A percentile compares a stretch with the other conserved stretches of the same genome.
These are phyloP conservation scores for Pseudococcus longispinus DNA, from an alignment of 2,888 invertebrate species.

Conservation along the genomic window DNA sequence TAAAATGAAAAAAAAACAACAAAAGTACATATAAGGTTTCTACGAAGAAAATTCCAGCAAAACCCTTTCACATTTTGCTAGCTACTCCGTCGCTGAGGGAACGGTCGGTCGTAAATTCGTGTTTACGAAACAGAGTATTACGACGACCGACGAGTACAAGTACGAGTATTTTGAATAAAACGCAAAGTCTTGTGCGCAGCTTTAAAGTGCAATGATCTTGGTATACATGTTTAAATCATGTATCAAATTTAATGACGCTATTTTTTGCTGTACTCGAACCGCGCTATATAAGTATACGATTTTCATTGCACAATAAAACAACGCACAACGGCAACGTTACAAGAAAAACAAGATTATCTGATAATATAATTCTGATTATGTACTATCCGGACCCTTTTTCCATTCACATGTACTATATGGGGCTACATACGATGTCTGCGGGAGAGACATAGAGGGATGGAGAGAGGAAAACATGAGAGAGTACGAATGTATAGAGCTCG, in stretches of 20 bases:
- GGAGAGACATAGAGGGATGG: not conserved
- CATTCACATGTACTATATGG: not conserved
- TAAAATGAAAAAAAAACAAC: not conserved
- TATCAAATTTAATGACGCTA: slow-evolving; percentile 42
- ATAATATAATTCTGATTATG: slow-evolving; percentile 44
- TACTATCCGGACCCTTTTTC: not conserved
- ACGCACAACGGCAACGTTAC: slow-evolving; percentile 17
- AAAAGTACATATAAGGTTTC: not conserved
- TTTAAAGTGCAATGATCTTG: slow-evolving; percentile 36
- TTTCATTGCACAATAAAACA: slow-evolving; percentile 33
- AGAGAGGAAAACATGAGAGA: not conserved
- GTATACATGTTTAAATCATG: slow-evolving; percentile 36
- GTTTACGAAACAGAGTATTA: not conserved
- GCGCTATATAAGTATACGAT: not conserved
- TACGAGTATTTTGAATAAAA: not conserved
- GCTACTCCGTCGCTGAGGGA: not conserved
- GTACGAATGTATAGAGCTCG: not conserved
- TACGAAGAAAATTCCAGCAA: not conserved
- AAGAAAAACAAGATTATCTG: slow-evolving; percentile 41
- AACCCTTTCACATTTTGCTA: not conserved
- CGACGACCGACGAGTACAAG: not conserved
- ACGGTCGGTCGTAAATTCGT: not conserved
- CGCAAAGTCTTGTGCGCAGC: not conserved
- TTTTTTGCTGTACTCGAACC: slow-evolving; percentile 36
- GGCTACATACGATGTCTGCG: not conserved